Percentiles rank a stretch among this genome's conserved stretches.
Evolutionary conservation across 2,113 vertebrate genomes (phyloP).

Genomic region (Pterophyllum scalare): DNA sequence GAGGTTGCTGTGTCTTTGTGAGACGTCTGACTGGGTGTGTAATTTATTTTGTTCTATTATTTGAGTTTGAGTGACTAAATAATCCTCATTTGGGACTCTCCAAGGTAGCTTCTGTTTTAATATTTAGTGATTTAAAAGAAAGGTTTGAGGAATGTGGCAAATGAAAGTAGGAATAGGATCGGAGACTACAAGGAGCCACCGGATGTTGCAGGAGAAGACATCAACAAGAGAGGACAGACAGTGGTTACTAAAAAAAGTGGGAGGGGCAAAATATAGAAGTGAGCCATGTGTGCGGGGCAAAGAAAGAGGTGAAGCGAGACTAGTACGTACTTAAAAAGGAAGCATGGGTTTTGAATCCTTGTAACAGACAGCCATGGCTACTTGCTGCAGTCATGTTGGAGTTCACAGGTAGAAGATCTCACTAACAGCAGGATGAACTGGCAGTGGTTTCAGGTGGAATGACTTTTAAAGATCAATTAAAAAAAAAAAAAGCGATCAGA

Average conservation of each 20-base stretch:
- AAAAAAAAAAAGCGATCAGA: accelerated
- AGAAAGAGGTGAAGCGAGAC: conserved; percentile 7
- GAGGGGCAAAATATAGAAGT: neutral
- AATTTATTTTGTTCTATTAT: neutral
- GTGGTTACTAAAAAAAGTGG: conserved; percentile 22
- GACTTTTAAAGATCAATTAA: neutral
- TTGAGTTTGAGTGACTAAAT: conserved; percentile 1
- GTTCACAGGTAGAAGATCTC: neutral
- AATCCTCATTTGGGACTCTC: neutral
- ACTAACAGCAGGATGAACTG: neutral
- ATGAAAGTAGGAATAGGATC: neutral
- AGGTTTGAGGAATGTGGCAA: neutral
- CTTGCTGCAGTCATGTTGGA: neutral
- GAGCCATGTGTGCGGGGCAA: neutral
- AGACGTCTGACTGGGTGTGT: neutral
- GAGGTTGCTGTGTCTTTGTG: neutral
- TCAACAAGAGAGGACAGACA: conserved; percentile 1
- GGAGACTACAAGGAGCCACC: neutral
- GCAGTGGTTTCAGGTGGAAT: neutral
- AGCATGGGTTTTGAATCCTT: neutral
- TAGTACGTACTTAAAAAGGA: conserved; percentile 11
- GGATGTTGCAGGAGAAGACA: neutral
- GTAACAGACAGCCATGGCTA: neutral
- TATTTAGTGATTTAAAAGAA: neutral
- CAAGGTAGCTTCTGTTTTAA: neutral